Evolutionary conservation across 2,888 invertebrate species (phyloP), one percentile per base, ranked within the genome.

Genomic region (Temnothorax unifasciatus): DNA sequence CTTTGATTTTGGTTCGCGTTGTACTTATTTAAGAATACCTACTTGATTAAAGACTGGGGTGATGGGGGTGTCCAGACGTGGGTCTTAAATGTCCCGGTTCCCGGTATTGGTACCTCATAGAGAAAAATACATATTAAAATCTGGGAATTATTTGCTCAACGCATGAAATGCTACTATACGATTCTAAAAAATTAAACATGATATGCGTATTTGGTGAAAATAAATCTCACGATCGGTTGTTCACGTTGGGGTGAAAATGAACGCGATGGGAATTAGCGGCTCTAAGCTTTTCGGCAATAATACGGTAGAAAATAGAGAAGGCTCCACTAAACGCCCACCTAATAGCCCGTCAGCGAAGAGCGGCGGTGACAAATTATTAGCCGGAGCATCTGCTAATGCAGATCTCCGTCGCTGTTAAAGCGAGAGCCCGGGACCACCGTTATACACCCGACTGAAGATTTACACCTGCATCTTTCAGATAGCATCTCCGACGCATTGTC

Each of bases 401-500:
- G 87, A 90, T 89, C 83, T 85, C 74, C 57, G 66, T 0, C 29
- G 59, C 63, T 29, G 41, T 75, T 84, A 50, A 54, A 81, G 34
- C 73, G 64, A 68, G 61, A 54, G n/a, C 18, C 59, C 44, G 73
- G 66, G 52, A 66, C 84, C 83, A 85, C 82, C 84, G 41, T 73
- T 50, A 57, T n/a, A 29, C 29, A 29, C 57, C 76, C 74, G 41
- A 8, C 52, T 85, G 75, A 85, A 85, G 81, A 91, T 91, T 88
- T 87, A 88, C 88, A 82, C 87, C 87, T 87, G 34, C 82, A 73
- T 75, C 87, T 90, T 88, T 87, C 71, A 88, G 91, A 91, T 90
- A 89, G 50, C 57, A 91, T 90, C 88, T 85, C 91, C 90, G 90
- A 87, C 87, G 74, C 84, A 83, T 85, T 86, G 91, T 91, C 88